These are phyloP conservation scores for Bombus waltoni DNA, from an alignment of 1,140 invertebrate genomes.

Conservation along the genomic window DNA sequence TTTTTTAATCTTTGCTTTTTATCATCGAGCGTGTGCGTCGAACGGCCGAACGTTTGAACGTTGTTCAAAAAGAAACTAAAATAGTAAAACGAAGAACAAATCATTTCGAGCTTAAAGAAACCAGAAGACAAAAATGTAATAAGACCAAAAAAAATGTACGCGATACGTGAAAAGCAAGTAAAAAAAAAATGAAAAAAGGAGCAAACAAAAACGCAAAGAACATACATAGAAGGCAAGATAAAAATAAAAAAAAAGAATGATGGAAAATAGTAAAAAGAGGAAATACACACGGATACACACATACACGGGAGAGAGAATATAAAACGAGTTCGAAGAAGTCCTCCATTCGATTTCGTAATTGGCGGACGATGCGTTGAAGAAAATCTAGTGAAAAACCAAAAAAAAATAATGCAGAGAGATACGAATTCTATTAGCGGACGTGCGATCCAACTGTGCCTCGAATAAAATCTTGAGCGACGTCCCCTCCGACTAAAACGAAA, in stretches of 20 bases:
- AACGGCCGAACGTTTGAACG: not conserved
- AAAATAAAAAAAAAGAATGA: not conserved
- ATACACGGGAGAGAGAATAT: not conserved
- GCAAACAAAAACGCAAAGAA: not conserved
- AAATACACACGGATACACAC: not conserved
- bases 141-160: not conserved
- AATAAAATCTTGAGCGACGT: conserved; percentile 59
- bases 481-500: conserved; percentile 49
- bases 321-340: not conserved
- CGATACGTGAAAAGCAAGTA: not conserved
- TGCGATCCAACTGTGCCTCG: conserved; percentile 54
- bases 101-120: conserved; percentile 46
- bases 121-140: not conserved
- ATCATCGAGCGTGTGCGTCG: conserved; percentile 11
- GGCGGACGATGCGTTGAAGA: not conserved
- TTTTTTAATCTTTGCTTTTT: conserved; percentile 27
- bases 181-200: not conserved
- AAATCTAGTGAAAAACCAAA: not conserved
- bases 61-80: not conserved
- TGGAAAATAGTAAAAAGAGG: not conserved
- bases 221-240: not conserved
- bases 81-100: conserved; percentile 8
- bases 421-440: conserved; percentile 26
- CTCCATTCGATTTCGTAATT: not conserved
- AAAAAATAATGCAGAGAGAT: not conserved